Evolutionary conservation across 2,797 vertebrate species (phyloP), one percentile per base, ranked within the genome.

Genomic region (Sebastolobus alascanus): DNA sequence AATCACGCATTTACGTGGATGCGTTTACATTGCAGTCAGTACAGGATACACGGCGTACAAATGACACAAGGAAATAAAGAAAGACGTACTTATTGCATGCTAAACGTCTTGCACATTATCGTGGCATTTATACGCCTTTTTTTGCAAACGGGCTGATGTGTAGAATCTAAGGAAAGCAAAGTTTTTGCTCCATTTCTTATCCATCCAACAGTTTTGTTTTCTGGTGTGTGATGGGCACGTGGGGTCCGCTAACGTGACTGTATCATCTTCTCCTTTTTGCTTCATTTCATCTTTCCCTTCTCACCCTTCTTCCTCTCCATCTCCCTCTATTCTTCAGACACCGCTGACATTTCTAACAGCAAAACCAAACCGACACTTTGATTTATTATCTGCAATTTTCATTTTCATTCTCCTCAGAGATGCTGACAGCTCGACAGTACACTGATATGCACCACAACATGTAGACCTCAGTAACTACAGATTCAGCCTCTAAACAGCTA

Each of bases 381-480:
- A 74, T 73, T 82, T 35, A 73, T 54, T 22, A 18, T 37, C 11
- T 5, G 18, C 12, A 63, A 46, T n/a, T 67, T 64, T 70, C 6
- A 2, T 68, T 55, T 10, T 75, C 18, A 27, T 35, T 68, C 33
- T 68, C 31, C 40, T 66, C 54, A 14, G 46, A 73, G 73, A 38
- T 4, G 22, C 59, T 54, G 64, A 58, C 55, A 59, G 70, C 68
- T 77, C 38, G 14, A 66, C 68, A 67, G 71, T 25, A 2, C 46
- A 1, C 14, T 7, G 50, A 66, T 25, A 14, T 2, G 50, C 50
- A 61, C 4, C 29, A 4, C 16, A 5, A 25, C 52, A 56, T 11
- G 7, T 14, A 46, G 8, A 64, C 56, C 46, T 65, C 6, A 8
- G 43, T 20, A 33, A 29, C 29, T 5, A 58, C 20, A 37, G 70